These are phyloP conservation scores for Pterois miles DNA, from an alignment of 2,797 vertebrate species.

Conservation along the genomic window DNA sequence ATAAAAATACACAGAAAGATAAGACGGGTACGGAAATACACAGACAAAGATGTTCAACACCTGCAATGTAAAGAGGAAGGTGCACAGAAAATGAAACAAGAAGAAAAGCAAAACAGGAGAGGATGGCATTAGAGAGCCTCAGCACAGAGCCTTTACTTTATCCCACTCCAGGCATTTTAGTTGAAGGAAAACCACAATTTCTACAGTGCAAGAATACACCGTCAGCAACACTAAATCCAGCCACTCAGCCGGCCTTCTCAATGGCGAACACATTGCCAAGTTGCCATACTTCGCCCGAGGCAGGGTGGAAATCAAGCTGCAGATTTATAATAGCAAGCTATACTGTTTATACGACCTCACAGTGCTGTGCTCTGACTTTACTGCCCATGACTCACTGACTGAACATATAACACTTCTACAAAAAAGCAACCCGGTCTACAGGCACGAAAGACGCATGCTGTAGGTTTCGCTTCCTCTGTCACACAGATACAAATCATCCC, in stretches of 20 bases:
- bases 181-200: slow-evolving; percentile 54
- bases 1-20: slow-evolving; percentile 7
- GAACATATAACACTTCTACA: slow-evolving; percentile 65
- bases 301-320: slow-evolving; percentile 69
- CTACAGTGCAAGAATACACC: slow-evolving; percentile 44
- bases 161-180: slow-evolving; percentile 27
- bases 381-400: slow-evolving; percentile 62
- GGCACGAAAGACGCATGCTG: slow-evolving; percentile 46
- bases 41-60: background rate
- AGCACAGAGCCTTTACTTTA: slow-evolving; percentile 2
- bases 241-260: slow-evolving; percentile 51
- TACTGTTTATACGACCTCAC: slow-evolving; percentile 77
- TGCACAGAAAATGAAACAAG: background rate
- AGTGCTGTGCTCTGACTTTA: slow-evolving; percentile 59
- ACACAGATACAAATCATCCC: slow-evolving; percentile 64
- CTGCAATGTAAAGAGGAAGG: background rate
- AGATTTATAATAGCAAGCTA: slow-evolving; percentile 75
- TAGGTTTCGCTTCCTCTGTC: slow-evolving; percentile 47
- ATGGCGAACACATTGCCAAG: slow-evolving; percentile 57
- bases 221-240: slow-evolving; percentile 72
- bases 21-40: slow-evolving; percentile 7
- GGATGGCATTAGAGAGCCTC: background rate
- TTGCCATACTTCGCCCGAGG: slow-evolving; percentile 59
- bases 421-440: slow-evolving; percentile 34
- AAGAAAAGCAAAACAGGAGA: background rate